phyloP scores from a whole-genome alignment of 2,888 invertebrate species.

The Rhimphoctona megacephalus region DNA sequence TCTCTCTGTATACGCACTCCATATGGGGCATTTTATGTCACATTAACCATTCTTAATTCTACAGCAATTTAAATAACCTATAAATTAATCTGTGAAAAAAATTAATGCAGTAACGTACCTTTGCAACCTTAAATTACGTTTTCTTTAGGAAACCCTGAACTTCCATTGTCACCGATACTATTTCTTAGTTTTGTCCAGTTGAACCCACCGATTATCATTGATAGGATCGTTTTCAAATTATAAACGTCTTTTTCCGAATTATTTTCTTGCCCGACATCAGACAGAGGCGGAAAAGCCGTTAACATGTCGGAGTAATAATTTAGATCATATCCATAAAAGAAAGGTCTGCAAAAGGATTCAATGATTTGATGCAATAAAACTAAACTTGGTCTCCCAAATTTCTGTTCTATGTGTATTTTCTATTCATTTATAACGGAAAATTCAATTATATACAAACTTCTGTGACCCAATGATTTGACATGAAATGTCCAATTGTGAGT shows the following conservation, averaged over 20 bases:
- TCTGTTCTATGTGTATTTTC: no score
- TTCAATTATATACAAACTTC: background rate
- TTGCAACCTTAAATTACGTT: background rate
- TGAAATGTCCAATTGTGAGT: conserved; percentile 3
- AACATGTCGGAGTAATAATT: background rate
- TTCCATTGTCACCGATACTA: background rate
- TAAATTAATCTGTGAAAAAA: conserved; percentile 11
- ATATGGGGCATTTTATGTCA: conserved; percentile 25
- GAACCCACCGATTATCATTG: background rate
- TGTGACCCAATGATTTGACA: background rate
- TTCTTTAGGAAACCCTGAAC: background rate
- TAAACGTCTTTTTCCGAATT: background rate
- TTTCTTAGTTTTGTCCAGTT: background rate
- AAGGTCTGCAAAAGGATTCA: background rate
- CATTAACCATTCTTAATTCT: background rate
- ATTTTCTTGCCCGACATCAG: background rate
- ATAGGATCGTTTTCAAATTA: background rate
- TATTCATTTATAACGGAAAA: background rate
- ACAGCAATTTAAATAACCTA: background rate
- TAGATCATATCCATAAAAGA: background rate
- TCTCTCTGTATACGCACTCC: background rate
- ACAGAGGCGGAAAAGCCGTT: background rate
- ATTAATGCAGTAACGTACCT: no score
- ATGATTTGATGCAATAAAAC: background rate
- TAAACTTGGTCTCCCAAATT: background rate